Base-by-base conservation (phyloP, 1,140 invertebrate genomes). In the Cotesia chilonis region DNA sequence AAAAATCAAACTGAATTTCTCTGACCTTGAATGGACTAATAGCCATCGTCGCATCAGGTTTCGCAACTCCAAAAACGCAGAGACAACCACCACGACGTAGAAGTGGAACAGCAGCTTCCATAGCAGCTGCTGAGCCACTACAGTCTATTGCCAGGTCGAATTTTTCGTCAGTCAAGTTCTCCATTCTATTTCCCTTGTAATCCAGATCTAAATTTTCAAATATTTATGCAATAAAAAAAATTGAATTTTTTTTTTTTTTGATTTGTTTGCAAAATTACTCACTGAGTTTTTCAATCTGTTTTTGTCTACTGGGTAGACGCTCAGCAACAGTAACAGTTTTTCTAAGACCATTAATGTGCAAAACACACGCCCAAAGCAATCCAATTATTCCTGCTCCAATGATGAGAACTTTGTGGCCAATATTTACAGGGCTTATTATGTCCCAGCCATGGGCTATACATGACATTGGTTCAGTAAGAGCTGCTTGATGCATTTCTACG, bases 311-410 rank as follows among this genome's bases (percentile, higher is more conserved):
- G 7, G 86, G 78, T 74, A 91, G 90, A 69, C 90, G 89, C 76
- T 93, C 92, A 6, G 89, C 90, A 5, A 93, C 84, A 0, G 89
- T 92, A 0, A 93, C 91, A 2, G 78, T 80, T 71, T 90, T 90
- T 47, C 89, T 87, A 74, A 92, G 90, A 0, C 92, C 92, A 55
- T 90, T 89, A 1, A 90, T 83, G 79, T 93, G 92, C 2, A 93
- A 82, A 0, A 90, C 77, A 9, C 86, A 88, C 0, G 89, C 78
- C 91, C 92, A 93, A 1, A 93, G 81, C 72, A 92, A 75, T 77
- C 92, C 92, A 76, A 93, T 92, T 59, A 93, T 92, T 4, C 92
- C 92, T 37, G 92, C 91, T 2, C 92, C 92, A 2, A 89, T 87
- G 0, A 93, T 82, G 1, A 93, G 84, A n/a, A 93, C 89, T 61